Percentiles rank a stretch among this genome's conserved stretches.
phyloP scores from a whole-genome alignment of 2,888 invertebrate species.

The Argyra leucocephala region DNA sequence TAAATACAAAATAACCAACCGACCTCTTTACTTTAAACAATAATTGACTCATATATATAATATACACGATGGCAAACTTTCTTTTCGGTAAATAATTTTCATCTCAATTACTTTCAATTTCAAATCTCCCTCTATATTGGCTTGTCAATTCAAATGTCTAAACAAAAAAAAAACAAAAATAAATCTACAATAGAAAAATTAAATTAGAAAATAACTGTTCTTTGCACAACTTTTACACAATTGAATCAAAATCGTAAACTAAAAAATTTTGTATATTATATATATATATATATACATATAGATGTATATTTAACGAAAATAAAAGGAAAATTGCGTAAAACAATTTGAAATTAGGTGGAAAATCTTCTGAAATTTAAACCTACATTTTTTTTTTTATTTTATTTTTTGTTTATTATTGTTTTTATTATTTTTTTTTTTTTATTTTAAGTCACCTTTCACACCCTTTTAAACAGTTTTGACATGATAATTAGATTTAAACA shows the following conservation, averaged over 20 bases:
- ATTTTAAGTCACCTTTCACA: slow-evolving; percentile 10
- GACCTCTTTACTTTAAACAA: no score
- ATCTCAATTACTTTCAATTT: no score
- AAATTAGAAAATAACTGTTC: slow-evolving; percentile 6
- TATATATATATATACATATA: no score
- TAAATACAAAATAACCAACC: no score
- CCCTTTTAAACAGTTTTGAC: neutral
- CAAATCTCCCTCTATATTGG: no score
- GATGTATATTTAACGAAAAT: neutral
- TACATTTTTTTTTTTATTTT: no score
- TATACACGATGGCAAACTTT: no score
- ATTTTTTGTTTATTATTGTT: no score
- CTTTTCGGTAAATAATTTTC: no score
- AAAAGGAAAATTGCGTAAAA: neutral
- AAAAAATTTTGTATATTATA: no score
- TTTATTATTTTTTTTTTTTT: no score
- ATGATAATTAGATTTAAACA: slow-evolving; percentile 2
- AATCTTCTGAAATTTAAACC: neutral
- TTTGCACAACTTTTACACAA: slow-evolving; percentile 1
- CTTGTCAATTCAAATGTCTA: neutral
- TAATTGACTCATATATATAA: no score
- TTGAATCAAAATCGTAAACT: neutral
- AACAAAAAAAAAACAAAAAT: neutral
- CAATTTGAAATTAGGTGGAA: neutral
- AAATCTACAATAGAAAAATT: neutral